These are phyloP conservation scores for Microchrysa polita DNA, from an alignment of 2,888 invertebrate genomes.

Conservation along the genomic window DNA sequence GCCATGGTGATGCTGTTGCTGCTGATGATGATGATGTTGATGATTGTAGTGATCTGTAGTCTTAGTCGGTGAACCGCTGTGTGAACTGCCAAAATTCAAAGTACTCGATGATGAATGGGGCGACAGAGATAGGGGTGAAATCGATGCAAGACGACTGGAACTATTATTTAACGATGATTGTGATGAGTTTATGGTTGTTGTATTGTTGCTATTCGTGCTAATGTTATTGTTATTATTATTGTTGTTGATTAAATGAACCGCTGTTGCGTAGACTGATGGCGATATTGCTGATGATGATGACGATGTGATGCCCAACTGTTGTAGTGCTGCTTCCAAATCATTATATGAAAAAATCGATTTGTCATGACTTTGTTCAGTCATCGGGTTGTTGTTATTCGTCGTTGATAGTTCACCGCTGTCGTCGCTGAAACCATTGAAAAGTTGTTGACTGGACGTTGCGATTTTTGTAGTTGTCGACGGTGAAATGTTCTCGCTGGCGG, in stretches of 20 bases:
- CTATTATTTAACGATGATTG: slow-evolving; percentile 46
- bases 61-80: slow-evolving; percentile 44
- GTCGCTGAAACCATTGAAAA: slow-evolving; percentile 33
- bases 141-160: slow-evolving; percentile 46
- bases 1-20: slow-evolving; percentile 41
- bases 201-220: slow-evolving; percentile 41
- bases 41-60: slow-evolving; percentile 46
- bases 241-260: slow-evolving; percentile 46
- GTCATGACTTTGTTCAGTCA: slow-evolving; percentile 47
- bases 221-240: slow-evolving; percentile 37
- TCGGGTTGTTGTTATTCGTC: slow-evolving; percentile 47
- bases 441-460: slow-evolving; percentile 44
- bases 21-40: slow-evolving; percentile 36
- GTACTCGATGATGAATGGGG: slow-evolving; percentile 48
- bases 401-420: not conserved
- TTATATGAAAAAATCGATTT: slow-evolving; percentile 51
- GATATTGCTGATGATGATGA: slow-evolving; percentile 54
- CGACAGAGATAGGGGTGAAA: slow-evolving; percentile 46
- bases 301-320: slow-evolving; percentile 52
- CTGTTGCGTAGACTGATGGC: slow-evolving; percentile 41
- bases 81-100: slow-evolving; percentile 47
- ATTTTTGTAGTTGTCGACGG: slow-evolving; percentile 46
- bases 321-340: slow-evolving; percentile 52
- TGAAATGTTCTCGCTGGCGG: slow-evolving; percentile 34
- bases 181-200: slow-evolving; percentile 40